A percentile compares a stretch with the other conserved stretches of the same genome.
These are phyloP conservation scores for Neosilurus hyrtlii DNA, from an alignment of 2,797 vertebrate species.

Conservation along the genomic window DNA sequence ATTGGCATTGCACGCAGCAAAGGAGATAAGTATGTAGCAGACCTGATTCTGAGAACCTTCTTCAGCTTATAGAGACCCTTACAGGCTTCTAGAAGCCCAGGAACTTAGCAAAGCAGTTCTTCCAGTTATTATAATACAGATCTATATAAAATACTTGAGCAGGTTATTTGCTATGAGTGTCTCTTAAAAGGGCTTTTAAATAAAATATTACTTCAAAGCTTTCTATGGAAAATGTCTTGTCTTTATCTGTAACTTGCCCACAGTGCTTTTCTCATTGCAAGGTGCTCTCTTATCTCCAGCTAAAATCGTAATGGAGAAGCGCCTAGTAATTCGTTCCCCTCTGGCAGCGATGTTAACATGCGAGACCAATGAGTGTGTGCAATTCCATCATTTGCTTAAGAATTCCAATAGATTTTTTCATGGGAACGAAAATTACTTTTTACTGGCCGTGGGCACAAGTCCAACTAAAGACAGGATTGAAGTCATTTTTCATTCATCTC, in stretches of 20 bases:
- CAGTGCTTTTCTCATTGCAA: constrained; percentile 21
- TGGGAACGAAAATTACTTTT: constrained; percentile 30
- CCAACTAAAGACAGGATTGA: constrained; percentile 14
- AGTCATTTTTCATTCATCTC: constrained; percentile 31
- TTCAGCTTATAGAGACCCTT: neutral
- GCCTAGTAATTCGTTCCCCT: constrained; percentile 27
- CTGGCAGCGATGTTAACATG: constrained; percentile 45
- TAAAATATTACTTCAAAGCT: neutral
- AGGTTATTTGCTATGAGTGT: neutral
- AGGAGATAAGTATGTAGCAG: constrained; percentile 92
- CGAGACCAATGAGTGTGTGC: constrained; percentile 21
- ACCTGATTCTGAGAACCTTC: neutral
- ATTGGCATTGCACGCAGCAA: constrained; percentile 97
- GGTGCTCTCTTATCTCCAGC: constrained; percentile 36
- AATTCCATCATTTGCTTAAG: constrained; percentile 20
- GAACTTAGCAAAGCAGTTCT: neutral
- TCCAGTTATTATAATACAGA: neutral
- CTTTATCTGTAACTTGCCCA: constrained; percentile 4
- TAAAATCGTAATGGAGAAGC: constrained; percentile 35
- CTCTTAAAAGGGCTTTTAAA: constrained; percentile 11
- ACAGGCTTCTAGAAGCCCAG: neutral
- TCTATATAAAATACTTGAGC: neutral
- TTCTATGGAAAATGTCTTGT: neutral
- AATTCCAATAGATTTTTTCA: constrained; percentile 39
- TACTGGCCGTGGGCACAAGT: constrained; percentile 25